Evolutionary conservation across 2,797 vertebrate species (phyloP).

Genomic region (Coregonus sp.): DNA sequence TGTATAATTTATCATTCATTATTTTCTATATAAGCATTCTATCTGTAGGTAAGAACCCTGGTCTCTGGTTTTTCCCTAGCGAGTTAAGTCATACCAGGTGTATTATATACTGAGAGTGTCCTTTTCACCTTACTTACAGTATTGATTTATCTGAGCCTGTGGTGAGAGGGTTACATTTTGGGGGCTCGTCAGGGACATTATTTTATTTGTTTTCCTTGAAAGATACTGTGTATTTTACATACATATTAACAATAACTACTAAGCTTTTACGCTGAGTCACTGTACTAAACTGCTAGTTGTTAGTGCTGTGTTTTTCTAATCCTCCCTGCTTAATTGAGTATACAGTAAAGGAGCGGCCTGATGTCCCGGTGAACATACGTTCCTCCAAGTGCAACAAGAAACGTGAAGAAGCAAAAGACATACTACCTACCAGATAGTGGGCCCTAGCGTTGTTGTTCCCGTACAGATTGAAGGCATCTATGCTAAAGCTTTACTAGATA

Average conservation of each 20-base stretch:
- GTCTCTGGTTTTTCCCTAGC: too few relatives aligned
- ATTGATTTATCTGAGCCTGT: too few relatives aligned
- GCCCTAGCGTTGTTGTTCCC: constrained; percentile 15
- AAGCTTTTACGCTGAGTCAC: too few relatives aligned
- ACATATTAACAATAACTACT: not conserved
- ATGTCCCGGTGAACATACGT: not conserved
- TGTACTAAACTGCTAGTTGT: too few relatives aligned
- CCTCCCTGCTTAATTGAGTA: not conserved
- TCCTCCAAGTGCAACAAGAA: constrained; percentile 26
- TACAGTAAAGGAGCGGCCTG: constrained; percentile 31
- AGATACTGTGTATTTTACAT: not conserved
- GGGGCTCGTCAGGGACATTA: not conserved
- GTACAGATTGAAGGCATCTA: constrained; percentile 38
- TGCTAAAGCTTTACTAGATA: constrained; percentile 37
- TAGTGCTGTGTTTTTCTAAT: too few relatives aligned
- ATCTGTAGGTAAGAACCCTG: too few relatives aligned
- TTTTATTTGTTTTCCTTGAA: not conserved
- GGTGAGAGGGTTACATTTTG: not conserved
- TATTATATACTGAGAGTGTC: too few relatives aligned
- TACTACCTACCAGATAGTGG: constrained; percentile 26
- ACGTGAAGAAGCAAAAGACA: not conserved
- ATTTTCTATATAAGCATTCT: too few relatives aligned
- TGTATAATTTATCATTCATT: too few relatives aligned
- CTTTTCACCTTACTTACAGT: too few relatives aligned
- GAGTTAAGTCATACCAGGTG: too few relatives aligned